Conservation (phyloP, 2,888 invertebrate genomes). For the Tortrix viridana region DNA sequence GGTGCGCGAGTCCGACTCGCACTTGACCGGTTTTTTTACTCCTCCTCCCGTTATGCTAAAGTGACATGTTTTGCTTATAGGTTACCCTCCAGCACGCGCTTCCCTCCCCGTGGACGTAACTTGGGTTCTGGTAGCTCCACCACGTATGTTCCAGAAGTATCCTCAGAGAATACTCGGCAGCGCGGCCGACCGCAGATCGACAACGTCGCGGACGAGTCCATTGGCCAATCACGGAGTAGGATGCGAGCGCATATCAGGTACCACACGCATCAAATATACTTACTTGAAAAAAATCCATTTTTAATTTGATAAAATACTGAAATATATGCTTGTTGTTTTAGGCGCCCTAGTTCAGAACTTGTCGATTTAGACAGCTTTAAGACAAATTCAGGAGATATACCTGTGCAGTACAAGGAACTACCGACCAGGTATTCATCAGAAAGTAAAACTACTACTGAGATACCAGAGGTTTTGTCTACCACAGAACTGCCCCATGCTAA, state of each 20-base stretch:
- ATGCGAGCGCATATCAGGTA: constrained; percentile 85
- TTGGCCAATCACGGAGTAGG: constrained; percentile 79
- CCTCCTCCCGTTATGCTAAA: not conserved
- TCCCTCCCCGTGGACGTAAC: constrained; percentile 89
- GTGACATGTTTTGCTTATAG: constrained; percentile 59
- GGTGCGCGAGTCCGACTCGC: too few species aligned
- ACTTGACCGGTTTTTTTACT: too few species aligned
- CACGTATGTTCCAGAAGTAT: constrained; percentile 73
- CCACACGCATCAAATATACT: not conserved
- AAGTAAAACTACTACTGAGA: constrained; percentile 81
- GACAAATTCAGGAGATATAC: constrained; percentile 86
- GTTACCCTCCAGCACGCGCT: constrained; percentile 93
- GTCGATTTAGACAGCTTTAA: constrained; percentile 93
- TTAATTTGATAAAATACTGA: not conserved
- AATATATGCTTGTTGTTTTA: constrained; percentile 53
- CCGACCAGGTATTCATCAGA: constrained; percentile 76
- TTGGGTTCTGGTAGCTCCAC: constrained; percentile 74
- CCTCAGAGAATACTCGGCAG: constrained; percentile 73
- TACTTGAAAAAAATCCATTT: constrained; percentile 6
- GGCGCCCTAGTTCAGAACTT: constrained; percentile 90
- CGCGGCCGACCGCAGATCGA: constrained; percentile 73
- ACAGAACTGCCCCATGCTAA: constrained; percentile 63
- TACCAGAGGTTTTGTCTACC: constrained; percentile 72
- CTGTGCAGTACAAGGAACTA: constrained; percentile 80
- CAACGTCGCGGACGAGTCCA: constrained; percentile 77